Evolutionary conservation across 2,113 vertebrate species (phyloP), one percentile per base, ranked within the genome.

Genomic region (Melierax canorus): DNA sequence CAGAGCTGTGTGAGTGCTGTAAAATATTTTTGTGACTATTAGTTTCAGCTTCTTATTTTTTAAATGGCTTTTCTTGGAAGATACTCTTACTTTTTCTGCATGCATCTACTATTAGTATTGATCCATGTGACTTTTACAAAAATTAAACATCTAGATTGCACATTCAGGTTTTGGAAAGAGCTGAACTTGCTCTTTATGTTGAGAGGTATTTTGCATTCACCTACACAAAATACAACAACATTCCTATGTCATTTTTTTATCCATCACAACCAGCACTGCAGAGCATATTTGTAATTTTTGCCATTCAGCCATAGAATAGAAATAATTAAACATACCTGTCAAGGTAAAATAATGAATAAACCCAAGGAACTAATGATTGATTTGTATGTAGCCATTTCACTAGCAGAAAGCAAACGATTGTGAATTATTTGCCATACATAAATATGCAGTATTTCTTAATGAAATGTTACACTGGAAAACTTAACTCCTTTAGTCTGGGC

Each of bases 121-220:
- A 96, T 96, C 89, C 43, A 50, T 41, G 39, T 50, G 67, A 90
- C 81, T 96, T 87, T 60, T 71, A 82, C 26, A 86, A 73, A 96
- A 93, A 91, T 90, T 79, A 90, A 94, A 97, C 24, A 46, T 77
- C 71, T 60, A 12, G 2, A 76, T 77, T 76, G 81, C 86, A 77
- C 84, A 77, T 43, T 93, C 89, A 86, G 90, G 69, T 62, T 97
- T 78, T 91, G n/a, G 67, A 73, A 96, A 94, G 86, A 94, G 93
- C 92, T 97, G 89, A 96, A 80, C 62, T 90, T 91, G 91, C 91
- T 86, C 14, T 95, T 88, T 86, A 62, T 2, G 1, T 29, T 56
- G 29, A 76, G 53, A 73, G 23, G 38, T 79, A 63, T 77, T 92
- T 94, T 87, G 24, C 69, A 85, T 89, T 95, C 80, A 73, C 48